A percentile compares a stretch with the other conserved stretches of the same genome.
phyloP scores from a whole-genome alignment of 2,113 vertebrate genomes.

The Suncus etruscus region DNA sequence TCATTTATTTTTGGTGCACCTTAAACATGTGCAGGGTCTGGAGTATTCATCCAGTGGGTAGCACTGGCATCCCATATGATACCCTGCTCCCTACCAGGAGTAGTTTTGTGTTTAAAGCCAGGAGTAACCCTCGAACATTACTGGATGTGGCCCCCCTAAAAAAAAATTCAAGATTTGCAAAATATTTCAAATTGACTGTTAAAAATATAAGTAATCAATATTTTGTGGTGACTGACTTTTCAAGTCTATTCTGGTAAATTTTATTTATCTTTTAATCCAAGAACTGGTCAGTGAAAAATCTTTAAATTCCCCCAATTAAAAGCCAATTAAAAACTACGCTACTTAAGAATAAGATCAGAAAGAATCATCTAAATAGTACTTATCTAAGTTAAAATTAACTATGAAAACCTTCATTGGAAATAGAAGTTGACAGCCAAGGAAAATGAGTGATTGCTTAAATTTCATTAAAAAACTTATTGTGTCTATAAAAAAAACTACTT shows the following conservation, averaged over 20 bases:
- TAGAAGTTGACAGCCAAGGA: constrained; percentile 12
- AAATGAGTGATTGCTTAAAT: background rate
- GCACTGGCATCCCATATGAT: no score
- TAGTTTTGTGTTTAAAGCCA: no score
- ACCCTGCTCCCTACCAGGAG: no score
- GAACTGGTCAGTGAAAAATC: background rate
- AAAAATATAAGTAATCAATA: constrained; percentile 35
- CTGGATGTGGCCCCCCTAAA: no score
- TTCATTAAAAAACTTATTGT: background rate
- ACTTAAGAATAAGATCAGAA: background rate
- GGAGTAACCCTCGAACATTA: no score
- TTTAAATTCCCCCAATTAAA: background rate
- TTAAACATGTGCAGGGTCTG: background rate
- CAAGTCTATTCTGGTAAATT: constrained; percentile 25
- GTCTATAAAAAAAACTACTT: background rate
- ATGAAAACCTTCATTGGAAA: constrained; percentile 7
- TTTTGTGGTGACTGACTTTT: constrained; percentile 41
- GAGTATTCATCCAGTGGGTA: no score
- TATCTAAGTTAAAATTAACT: constrained; percentile 14
- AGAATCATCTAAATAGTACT: background rate
- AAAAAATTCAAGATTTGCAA: background rate
- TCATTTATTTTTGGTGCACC: constrained; percentile 1
- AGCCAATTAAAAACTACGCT: background rate
- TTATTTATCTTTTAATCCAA: background rate
- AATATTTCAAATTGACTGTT: constrained; percentile 11